These are phyloP conservation scores for Gyrodactylus salaris DNA, from an alignment of 1,140 invertebrate genomes.

Conservation along the genomic window DNA sequence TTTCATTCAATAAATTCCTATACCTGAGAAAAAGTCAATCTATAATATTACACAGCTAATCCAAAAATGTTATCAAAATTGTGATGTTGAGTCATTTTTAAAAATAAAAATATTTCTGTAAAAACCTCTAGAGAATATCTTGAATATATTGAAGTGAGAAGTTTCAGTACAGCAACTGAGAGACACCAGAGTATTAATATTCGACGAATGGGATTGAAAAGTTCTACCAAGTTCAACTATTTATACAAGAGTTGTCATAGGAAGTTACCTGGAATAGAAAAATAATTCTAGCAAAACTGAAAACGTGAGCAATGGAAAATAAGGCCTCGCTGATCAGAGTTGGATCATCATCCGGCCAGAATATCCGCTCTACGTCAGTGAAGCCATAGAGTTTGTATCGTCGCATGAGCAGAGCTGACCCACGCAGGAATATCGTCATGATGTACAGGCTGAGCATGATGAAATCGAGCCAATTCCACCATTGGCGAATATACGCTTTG, in stretches of 20 bases:
- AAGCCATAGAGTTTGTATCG: conserved; percentile 12
- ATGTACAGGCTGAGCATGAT: conserved; percentile 30
- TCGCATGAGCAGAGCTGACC: conserved; percentile 13
- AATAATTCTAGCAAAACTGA: conserved; percentile 20
- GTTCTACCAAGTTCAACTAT: not conserved
- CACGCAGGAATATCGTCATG: conserved; percentile 20
- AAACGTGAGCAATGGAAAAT: conserved; percentile 19
- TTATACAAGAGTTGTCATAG: not conserved
- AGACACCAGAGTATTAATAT: not conserved
- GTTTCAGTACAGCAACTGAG: not conserved
- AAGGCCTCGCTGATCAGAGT: conserved; percentile 18
- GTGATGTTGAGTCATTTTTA: too few relatives aligned
- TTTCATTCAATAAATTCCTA: too few relatives aligned
- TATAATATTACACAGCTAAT: too few relatives aligned
- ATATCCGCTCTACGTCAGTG: conserved; percentile 12
- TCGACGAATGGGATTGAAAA: not conserved
- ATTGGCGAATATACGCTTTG: conserved; percentile 51
- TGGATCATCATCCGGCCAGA: conserved; percentile 18
- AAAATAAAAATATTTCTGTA: too few relatives aligned
- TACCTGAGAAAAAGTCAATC: too few relatives aligned
- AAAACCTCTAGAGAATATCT: too few relatives aligned
- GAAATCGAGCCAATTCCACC: conserved; percentile 88
- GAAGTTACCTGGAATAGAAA: conserved; percentile 18
- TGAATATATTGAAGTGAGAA: too few relatives aligned
- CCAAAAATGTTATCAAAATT: too few relatives aligned